Conservation (phyloP, 2,113 vertebrate genomes). For the Lontra canadensis region DNA sequence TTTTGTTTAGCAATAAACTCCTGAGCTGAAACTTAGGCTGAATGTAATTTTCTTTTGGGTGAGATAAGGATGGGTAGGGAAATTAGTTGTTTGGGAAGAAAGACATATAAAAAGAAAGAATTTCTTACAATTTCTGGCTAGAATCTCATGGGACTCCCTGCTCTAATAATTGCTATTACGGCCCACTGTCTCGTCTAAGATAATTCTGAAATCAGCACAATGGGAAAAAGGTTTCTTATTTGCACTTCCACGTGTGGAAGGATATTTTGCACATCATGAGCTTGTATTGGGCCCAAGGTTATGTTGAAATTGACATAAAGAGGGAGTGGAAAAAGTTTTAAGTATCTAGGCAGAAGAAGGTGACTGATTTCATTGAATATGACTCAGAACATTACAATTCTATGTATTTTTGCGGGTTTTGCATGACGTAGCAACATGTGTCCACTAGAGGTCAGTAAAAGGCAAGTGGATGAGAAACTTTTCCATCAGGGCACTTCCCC, state of each 20-base stretch:
- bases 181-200: neutral
- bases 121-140: slow-evolving; percentile 27
- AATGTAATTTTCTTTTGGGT: slow-evolving; percentile 66
- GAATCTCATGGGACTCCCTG: neutral
- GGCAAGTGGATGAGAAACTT: slow-evolving; percentile 49
- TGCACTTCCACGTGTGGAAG: neutral
- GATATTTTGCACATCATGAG: neutral
- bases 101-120: neutral
- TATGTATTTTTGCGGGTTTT: neutral
- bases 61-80: slow-evolving; percentile 48
- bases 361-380: neutral
- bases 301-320: neutral
- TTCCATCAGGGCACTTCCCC: neutral
- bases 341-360: neutral
- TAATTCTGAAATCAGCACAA: slow-evolving; percentile 23
- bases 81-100: slow-evolving; percentile 62
- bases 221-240: neutral
- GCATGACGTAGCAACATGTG: neutral
- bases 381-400: neutral
- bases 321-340: neutral
- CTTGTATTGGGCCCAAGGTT: neutral
- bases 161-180: neutral
- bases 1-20: slow-evolving; percentile 68
- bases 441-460: slow-evolving; percentile 83
- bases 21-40: slow-evolving; percentile 53